Conservation (phyloP, 1,140 invertebrate species). For the Cyclina sinensis region DNA sequence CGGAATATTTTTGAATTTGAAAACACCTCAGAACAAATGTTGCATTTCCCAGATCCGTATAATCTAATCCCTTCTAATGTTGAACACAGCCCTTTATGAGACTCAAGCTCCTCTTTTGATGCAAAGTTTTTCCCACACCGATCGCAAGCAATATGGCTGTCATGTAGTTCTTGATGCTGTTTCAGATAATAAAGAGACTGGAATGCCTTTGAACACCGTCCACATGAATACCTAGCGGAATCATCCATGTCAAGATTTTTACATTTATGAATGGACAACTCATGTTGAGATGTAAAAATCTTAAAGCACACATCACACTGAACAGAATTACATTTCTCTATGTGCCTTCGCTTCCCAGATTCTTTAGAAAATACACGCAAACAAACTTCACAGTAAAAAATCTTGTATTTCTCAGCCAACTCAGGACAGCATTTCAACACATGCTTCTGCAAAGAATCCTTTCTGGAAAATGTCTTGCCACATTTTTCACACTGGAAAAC, state of each 20-base stretch:
- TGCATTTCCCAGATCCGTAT: constrained; percentile 76
- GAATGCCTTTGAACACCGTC: constrained; percentile 81
- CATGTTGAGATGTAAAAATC: constrained; percentile 78
- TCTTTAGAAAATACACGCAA: constrained; percentile 78
- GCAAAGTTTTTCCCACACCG: constrained; percentile 73
- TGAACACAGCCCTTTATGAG: constrained; percentile 77
- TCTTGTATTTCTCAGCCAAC: constrained; percentile 76
- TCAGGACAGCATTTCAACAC: constrained; percentile 81
- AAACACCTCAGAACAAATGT: constrained; percentile 78
- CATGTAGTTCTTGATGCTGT: constrained; percentile 79
- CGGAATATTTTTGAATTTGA: constrained; percentile 77
- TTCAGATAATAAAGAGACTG: constrained; percentile 79
- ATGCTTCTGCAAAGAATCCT: constrained; percentile 83
- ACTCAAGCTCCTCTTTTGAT: constrained; percentile 74
- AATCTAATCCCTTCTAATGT: constrained; percentile 71
- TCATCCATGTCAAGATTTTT: constrained; percentile 68
- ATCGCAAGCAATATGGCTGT: constrained; percentile 72
- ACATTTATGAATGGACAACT: constrained; percentile 78
- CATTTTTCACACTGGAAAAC: constrained; percentile 87
- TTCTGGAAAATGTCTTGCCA: constrained; percentile 81
- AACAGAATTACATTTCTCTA: constrained; percentile 76
- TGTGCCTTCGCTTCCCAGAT: constrained; percentile 77
- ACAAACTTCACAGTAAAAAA: constrained; percentile 80
- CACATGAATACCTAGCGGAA: constrained; percentile 76
- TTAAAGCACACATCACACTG: constrained; percentile 80